Base-by-base conservation (phyloP, 2,888 invertebrate genomes). In the Nomada flava region DNA sequence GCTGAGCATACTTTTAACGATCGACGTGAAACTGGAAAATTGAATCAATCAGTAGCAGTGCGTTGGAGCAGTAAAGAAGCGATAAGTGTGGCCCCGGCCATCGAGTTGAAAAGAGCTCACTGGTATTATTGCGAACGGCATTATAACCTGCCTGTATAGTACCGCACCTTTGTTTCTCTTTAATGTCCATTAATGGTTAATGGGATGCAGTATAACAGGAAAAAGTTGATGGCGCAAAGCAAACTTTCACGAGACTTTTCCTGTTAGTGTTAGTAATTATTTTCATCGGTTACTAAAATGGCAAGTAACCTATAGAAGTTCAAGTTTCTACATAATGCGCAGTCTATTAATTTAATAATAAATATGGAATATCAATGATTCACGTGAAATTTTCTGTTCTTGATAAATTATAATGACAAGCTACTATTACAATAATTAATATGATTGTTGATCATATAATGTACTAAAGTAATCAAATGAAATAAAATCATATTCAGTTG, bases 131-230 rank as follows among this genome's bases (percentile, higher is more conserved):
- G n/a, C 10, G 50, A 60, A 53, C 7, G 13, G 52, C 50, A 15
- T 81, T 79, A 68, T 13, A 47, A 75, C 7, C 15, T 11, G 18
- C 3, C 36, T 18, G 26, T 82, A 67, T 81, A 75, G 36, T 36
- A 52, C 75, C 70, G 52, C 75, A 67, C 82, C 82, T 75, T 82
- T 75, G 70, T 82, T 82, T 70, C 67, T 62, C 60, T 81, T 81
- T 52, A 29, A 75, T 52, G 59, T 29, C 36, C 52, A 44, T 26
- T 81, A 79, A 72, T 72, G 50, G 55, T 67, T 62, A 68, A 23
- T 57, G 60, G 44, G 29, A 63, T 52, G 62, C 11, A 47, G 47
- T 15, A 47, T 11, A 47, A 57, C 65, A 59, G n/a, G 15, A 26
- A 23, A 55, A n/a, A 47, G 18, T n/a, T 13, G 10, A 67, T 10